Percentiles rank a stretch among this genome's conserved stretches.
These are phyloP conservation scores for Lepilemur septentrionalis DNA, from an alignment of 2,797 vertebrate species.

Conservation along the genomic window DNA sequence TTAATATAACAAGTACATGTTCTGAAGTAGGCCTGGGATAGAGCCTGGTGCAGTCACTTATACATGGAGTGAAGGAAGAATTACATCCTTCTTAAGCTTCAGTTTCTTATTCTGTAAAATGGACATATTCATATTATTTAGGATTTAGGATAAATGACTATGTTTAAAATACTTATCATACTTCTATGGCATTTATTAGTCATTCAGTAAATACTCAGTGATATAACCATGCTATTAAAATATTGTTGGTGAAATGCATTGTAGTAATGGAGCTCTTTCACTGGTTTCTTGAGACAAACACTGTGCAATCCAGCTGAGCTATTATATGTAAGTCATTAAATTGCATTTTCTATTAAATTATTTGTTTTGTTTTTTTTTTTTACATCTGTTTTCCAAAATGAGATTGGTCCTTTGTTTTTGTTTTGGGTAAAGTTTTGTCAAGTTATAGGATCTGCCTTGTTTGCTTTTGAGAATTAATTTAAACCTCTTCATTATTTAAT, in stretches of 20 bases:
- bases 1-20: not conserved
- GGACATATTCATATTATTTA: not conserved
- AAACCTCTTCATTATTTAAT: constrained; percentile 16
- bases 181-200: not conserved
- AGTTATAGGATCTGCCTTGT: not conserved
- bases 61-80: not conserved
- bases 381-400: not conserved
- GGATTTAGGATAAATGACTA: not conserved
- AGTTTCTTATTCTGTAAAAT: not conserved
- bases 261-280: not conserved
- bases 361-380: not conserved
- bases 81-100: not conserved
- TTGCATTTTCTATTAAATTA: not conserved
- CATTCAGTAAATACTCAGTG: not conserved
- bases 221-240: not conserved
- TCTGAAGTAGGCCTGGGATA: not conserved
- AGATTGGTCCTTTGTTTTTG: not conserved
- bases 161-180: not conserved
- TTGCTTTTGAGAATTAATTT: constrained; percentile 18
- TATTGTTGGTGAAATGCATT: not conserved
- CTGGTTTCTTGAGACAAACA: not conserved
- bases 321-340: not conserved
- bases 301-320: not conserved
- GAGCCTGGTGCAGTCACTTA: not conserved
- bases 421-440: not conserved